Evolutionary conservation across 2,113 vertebrate genomes (phyloP).

Genomic region (Myotis davidii): DNA sequence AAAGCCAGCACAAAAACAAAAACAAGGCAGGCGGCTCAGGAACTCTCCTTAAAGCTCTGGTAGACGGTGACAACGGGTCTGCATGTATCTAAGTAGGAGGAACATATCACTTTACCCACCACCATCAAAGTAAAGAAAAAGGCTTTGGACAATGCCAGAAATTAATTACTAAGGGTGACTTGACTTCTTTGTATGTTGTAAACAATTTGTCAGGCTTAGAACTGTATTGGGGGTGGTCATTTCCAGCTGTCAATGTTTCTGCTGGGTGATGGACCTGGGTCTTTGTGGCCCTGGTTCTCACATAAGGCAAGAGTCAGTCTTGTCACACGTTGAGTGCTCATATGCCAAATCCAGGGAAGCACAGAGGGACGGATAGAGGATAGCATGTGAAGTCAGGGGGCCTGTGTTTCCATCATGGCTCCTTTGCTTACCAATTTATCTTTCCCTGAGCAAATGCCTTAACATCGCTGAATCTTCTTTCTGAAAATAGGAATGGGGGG

Average conservation of each 20-base stretch:
- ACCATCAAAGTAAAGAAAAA: neutral
- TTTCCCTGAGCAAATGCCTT: neutral
- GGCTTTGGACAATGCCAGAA: constrained; percentile 1
- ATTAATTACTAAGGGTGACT: neutral
- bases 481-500: neutral
- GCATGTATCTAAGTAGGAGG: neutral
- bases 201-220: constrained; percentile 4
- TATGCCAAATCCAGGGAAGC: neutral
- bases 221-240: constrained; percentile 9
- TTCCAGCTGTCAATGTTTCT: constrained; percentile 52
- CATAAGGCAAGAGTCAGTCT: neutral
- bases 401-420: neutral
- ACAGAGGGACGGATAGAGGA: neutral
- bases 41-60: neutral
- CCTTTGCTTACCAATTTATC: neutral
- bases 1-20: constrained; percentile 6
- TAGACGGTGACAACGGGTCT: neutral
- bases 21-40: neutral
- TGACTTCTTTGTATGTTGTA: neutral
- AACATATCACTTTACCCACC: neutral
- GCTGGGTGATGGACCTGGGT: constrained; percentile 18
- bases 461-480: neutral
- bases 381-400: neutral
- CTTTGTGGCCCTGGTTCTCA: constrained; percentile 23
- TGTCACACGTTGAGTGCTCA: neutral